Evolutionary conservation across 37 sponge, comb jelly and placozoan genomes (phyloP).

Genomic region (Hexactinellida sp.): DNA sequence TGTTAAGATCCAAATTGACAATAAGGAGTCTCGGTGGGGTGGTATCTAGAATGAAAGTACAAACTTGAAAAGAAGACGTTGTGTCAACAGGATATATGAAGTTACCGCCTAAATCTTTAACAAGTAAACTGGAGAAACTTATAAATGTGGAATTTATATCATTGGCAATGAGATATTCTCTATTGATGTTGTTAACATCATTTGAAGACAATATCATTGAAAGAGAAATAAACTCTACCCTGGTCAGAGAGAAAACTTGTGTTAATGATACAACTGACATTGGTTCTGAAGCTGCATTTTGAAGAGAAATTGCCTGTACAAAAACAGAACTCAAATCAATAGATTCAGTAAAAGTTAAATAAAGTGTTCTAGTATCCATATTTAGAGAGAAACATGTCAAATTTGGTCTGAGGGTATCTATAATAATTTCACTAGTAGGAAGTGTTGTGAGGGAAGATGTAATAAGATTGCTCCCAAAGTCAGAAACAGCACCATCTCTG

Average conservation of each 20-base stretch:
- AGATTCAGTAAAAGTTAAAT: conserved; percentile 57
- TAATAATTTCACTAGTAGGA: conserved; percentile 20
- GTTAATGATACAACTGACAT: not conserved
- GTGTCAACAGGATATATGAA: conserved; percentile 1
- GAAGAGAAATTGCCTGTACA: conserved; percentile 45
- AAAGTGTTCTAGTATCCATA: conserved; percentile 34
- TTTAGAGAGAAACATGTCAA: conserved; percentile 46
- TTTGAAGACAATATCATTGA: not conserved
- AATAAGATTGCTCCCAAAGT: conserved; percentile 39
- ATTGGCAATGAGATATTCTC: not conserved
- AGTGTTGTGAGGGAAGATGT: conserved; percentile 6
- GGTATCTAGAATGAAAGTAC: not conserved
- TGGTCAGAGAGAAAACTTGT: not conserved
- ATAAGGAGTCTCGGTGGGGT: conserved; percentile 18
- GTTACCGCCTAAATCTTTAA: conserved; percentile 17
- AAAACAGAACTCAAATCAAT: conserved; percentile 39
- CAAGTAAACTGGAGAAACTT: not conserved
- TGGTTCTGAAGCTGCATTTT: conserved; percentile 9
- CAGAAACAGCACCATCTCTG: conserved; percentile 28
- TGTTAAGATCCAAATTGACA: conserved; percentile 8
- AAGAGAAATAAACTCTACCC: not conserved
- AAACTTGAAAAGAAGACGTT: not conserved
- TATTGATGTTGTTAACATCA: conserved; percentile 17
- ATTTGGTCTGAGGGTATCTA: conserved; percentile 44
- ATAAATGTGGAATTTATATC: not conserved